These are phyloP conservation scores for Eristalis arbustorum DNA, from an alignment of 2,888 invertebrate genomes.

Conservation along the genomic window DNA sequence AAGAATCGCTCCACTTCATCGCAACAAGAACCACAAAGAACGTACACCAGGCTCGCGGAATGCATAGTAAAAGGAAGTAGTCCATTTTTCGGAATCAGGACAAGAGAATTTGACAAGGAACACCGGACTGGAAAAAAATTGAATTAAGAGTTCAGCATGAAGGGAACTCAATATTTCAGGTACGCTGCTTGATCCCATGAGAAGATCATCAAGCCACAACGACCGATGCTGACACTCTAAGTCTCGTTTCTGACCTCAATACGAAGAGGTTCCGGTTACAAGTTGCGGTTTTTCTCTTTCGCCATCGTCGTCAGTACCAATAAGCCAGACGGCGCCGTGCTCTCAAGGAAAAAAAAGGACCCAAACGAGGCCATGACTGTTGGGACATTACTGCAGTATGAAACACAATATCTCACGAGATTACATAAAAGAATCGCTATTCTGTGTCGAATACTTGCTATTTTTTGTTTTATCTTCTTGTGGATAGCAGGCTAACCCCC, in stretches of 20 bases:
- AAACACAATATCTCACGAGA: background rate
- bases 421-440: background rate
- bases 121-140: background rate
- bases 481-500: background rate
- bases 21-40: too few relatives aligned
- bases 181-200: background rate
- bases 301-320: background rate
- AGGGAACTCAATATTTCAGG: background rate
- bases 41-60: too few relatives aligned
- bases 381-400: background rate
- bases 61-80: too few relatives aligned
- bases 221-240: background rate
- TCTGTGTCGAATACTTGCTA: constrained; percentile 26
- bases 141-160: background rate
- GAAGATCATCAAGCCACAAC: background rate
- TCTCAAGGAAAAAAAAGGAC: background rate
- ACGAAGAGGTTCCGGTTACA: background rate
- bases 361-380: constrained; percentile 4
- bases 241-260: background rate
- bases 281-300: background rate
- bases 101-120: background rate
- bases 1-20: too few relatives aligned
- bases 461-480: background rate
- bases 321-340: background rate
- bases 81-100: too few relatives aligned